Conservation (phyloP, 2,888 invertebrate genomes). For the Aphrophora alni region DNA sequence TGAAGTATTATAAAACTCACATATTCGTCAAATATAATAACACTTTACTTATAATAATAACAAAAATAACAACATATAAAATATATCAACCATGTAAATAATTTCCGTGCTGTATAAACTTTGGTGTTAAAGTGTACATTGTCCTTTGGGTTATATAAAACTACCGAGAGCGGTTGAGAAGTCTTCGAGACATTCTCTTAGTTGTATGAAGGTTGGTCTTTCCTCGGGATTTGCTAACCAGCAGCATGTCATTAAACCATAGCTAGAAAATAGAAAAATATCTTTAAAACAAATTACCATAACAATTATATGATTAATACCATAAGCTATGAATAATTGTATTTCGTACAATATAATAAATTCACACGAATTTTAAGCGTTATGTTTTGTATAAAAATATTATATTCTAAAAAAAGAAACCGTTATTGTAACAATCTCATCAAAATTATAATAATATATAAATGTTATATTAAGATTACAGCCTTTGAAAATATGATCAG, state of each 20-base stretch:
- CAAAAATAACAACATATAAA: constrained; percentile 9
- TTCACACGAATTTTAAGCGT: no score
- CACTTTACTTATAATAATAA: not conserved
- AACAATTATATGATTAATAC: no score
- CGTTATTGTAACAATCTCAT: no score
- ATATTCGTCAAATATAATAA: not conserved
- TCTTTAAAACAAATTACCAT: no score
- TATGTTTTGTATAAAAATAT: no score
- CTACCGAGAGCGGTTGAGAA: constrained; percentile 66
- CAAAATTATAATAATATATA: no score
- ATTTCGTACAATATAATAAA: no score
- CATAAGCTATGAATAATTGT: no score
- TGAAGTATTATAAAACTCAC: no score
- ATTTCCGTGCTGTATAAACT: not conserved
- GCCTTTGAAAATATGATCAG: no score
- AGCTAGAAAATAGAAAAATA: constrained; percentile 58
- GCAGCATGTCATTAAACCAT: constrained; percentile 77
- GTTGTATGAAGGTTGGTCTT: constrained; percentile 72
- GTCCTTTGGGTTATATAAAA: constrained; percentile 27
- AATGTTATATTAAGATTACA: no score
- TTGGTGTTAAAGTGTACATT: not conserved
- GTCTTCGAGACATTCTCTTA: constrained; percentile 74
- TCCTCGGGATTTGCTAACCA: constrained; percentile 71
- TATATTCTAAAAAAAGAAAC: no score
- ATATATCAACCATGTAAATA: not conserved